Conservation (phyloP, 2,797 vertebrate genomes). For the Brachymystax lenok region DNA sequence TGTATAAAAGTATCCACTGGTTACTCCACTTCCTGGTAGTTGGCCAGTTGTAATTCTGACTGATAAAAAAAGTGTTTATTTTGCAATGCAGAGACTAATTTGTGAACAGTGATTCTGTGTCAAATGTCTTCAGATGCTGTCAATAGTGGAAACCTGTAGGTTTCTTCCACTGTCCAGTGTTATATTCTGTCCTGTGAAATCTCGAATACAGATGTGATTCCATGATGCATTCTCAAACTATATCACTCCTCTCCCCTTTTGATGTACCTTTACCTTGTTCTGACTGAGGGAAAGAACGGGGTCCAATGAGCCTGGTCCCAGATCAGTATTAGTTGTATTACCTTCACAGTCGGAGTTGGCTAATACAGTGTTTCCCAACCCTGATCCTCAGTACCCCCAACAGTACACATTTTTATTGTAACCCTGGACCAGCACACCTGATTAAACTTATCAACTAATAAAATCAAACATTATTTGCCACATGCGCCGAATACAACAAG, state of each 20-base stretch:
- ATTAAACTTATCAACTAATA: no score
- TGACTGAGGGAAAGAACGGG: constrained; percentile 2
- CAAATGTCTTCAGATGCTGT: constrained; percentile 15
- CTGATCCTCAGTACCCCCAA: no score
- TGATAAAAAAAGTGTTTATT: constrained; percentile 2
- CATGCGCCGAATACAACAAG: no score
- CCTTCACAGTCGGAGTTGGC: background rate
- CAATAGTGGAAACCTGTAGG: constrained; percentile 10
- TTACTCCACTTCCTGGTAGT: background rate
- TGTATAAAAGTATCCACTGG: background rate
- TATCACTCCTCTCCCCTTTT: constrained; percentile 6
- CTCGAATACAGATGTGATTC: background rate
- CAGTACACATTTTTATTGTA: no score
- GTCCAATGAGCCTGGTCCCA: background rate
- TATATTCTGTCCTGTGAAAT: background rate
- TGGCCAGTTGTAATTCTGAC: constrained; percentile 20
- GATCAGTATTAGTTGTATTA: background rate
- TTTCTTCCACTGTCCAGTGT: constrained; percentile 2
- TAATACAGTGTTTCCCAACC: background rate
- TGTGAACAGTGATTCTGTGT: constrained; percentile 42
- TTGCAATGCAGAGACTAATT: constrained; percentile 21
- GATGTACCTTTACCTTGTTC: background rate
- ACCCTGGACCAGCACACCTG: no score
- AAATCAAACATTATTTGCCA: no score
- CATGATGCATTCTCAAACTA: background rate